phyloP scores from a whole-genome alignment of 2,888 invertebrate genomes.

The Baccha elongata region DNA sequence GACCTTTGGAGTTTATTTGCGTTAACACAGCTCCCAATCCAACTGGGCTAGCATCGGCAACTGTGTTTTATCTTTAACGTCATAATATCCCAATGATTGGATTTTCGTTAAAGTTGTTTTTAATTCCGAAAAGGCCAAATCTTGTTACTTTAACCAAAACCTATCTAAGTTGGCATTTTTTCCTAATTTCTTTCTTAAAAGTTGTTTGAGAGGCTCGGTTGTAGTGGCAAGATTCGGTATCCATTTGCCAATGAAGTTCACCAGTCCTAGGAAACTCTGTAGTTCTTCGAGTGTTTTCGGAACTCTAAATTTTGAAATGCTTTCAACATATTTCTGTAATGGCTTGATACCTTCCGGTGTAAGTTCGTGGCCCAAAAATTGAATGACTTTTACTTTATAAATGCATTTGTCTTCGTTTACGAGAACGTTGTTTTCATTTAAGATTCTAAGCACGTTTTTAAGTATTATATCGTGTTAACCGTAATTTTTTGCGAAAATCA shows the following conservation, averaged over 20 bases:
- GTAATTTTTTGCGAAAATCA: constrained; percentile 79
- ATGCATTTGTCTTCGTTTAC: constrained; percentile 31
- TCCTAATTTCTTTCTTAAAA: constrained; percentile 34
- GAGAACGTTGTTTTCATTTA: constrained; percentile 21
- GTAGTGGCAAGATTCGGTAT: constrained; percentile 18
- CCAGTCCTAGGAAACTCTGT: constrained; percentile 25
- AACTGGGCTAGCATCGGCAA: constrained; percentile 79
- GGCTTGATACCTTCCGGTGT: constrained; percentile 75
- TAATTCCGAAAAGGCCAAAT: constrained; percentile 22
- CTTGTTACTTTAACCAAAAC: constrained; percentile 33
- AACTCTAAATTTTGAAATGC: constrained; percentile 17
- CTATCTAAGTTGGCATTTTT: constrained; percentile 2
- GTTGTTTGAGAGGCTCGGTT: constrained; percentile 25
- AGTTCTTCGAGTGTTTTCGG: constrained; percentile 27
- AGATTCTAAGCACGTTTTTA: background rate
- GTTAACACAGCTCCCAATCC: too few species aligned
- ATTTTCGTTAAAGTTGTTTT: constrained; percentile 21
- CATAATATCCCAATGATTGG: constrained; percentile 75
- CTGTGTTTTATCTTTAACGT: too few species aligned
- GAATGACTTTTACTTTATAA: constrained; percentile 47
- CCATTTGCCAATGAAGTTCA: constrained; percentile 36
- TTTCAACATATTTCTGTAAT: constrained; percentile 10
- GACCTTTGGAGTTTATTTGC: constrained; percentile 7
- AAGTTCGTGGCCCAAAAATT: constrained; percentile 77
- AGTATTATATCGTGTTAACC: constrained; percentile 7